Percentiles rank a stretch among this genome's conserved stretches.
These are phyloP conservation scores for Chrysolina americana DNA, from an alignment of 2,888 invertebrate species.

Conservation along the genomic window DNA sequence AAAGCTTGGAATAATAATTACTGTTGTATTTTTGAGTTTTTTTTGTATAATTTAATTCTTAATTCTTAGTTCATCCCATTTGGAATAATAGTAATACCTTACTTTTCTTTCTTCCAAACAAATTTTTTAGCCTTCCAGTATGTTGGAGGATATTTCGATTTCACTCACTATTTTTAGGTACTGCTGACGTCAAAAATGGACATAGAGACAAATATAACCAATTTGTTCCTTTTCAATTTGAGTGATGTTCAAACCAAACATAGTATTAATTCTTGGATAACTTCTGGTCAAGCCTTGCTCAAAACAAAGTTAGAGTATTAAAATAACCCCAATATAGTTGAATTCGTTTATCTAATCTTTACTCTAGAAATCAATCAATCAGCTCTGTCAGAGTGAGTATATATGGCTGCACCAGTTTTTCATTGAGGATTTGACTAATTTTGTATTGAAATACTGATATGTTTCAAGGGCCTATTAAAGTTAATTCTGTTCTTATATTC, in stretches of 20 bases:
- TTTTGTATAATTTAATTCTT: too few relatives aligned
- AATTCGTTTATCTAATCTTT: neutral
- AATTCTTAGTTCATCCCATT: too few relatives aligned
- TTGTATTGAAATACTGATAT: too few relatives aligned
- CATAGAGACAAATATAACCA: neutral
- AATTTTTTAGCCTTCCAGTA: too few relatives aligned
- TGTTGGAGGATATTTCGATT: neutral
- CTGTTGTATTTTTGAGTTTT: too few relatives aligned
- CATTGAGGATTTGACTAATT: neutral
- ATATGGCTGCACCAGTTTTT: neutral
- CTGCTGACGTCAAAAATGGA: neutral
- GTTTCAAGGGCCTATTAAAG: too few relatives aligned
- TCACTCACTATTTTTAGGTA: neutral
- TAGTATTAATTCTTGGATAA: neutral
- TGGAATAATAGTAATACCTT: too few relatives aligned
- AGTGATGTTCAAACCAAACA: neutral
- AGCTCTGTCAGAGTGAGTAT: neutral
- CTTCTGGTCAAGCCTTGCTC: constrained; percentile 33
- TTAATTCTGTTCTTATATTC: too few relatives aligned
- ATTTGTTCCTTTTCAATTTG: neutral
- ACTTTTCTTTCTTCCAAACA: too few relatives aligned
- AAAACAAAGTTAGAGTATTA: constrained; percentile 36
- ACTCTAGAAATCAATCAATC: neutral
- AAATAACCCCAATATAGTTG: constrained; percentile 31
- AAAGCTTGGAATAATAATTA: too few relatives aligned